Evolutionary conservation across 2,113 vertebrate species (phyloP), one percentile per base, ranked within the genome.

Genomic region (Elaphurus davidianus): DNA sequence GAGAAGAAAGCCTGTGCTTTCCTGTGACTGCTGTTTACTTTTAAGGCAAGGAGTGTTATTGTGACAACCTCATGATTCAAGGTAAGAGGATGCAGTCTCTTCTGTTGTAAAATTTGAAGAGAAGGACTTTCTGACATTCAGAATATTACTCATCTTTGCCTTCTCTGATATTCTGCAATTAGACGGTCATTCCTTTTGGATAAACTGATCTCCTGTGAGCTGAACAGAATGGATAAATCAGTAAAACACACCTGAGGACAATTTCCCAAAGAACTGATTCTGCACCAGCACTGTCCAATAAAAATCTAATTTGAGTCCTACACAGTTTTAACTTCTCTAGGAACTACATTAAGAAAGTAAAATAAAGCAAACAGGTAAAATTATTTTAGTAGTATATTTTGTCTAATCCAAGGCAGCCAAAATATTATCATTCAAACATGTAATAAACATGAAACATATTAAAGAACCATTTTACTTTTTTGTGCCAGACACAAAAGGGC

Each of bases 241-340:
- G 19, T 79, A 87, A 92, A 81, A 81, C 54, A 60, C 76, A 84
- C 2, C 45, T 9, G 23, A 87, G 40, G 23, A 30, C 9, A 30
- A 0, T 79, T 79, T 94, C 79, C 43, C 55, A 25, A 52, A 90
- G 64, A 59, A 47, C 13, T 47, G 33, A 25, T 60, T 84, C 40
- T 62, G 0, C 13, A 43, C 47, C 13, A 60, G 3, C 1, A 0
- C 40, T 36, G 0, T 28, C 50, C n/a, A 78, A 16, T 23, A 81
- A 87, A 54, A 97, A 52, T 27, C 27, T 9, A 47, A 52, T 8
- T 6, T 90, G 88, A 94, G 47, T 45, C 50, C 55, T 33, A 14
- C n/a, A 17, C 7, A 1, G 30, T 76, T 83, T 36, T 45, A 71
- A 47, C 74, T 59, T 87, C 28, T 87, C 78, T 59, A 54, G 23